These are phyloP conservation scores for Unio delphinus DNA, from an alignment of 2,888 invertebrate species.

Conservation along the genomic window DNA sequence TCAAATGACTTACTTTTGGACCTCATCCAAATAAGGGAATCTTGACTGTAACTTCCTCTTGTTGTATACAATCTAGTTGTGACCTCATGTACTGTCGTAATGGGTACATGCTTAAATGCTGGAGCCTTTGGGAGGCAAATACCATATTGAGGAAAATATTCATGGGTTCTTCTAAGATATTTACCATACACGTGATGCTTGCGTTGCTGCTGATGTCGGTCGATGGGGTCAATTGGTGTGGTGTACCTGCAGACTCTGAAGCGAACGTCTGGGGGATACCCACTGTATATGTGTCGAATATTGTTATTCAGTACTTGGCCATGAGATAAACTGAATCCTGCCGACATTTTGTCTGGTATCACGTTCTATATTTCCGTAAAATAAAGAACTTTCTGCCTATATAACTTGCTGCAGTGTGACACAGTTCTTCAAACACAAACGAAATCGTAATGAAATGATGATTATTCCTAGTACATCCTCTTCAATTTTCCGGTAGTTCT, in stretches of 20 bases:
- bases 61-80: too few species aligned
- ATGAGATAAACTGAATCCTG: constrained; percentile 28
- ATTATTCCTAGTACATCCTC: too few species aligned
- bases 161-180: constrained; percentile 34
- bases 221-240: constrained; percentile 35
- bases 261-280: constrained; percentile 26
- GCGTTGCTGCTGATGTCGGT: constrained; percentile 40
- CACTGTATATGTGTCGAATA: constrained; percentile 57
- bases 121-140: constrained; percentile 51
- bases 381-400: too few species aligned
- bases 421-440: too few species aligned
- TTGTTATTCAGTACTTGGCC: constrained; percentile 33
- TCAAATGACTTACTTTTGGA: too few species aligned
- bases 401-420: too few species aligned
- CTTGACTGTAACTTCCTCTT: too few species aligned
- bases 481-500: too few species aligned
- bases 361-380: not conserved
- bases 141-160: constrained; percentile 44
- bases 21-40: too few species aligned
- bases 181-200: constrained; percentile 28
- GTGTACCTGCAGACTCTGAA: constrained; percentile 40
- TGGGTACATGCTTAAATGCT: constrained; percentile 49
- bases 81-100: not conserved
- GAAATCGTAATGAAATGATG: too few species aligned
- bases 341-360: constrained; percentile 14